Base-by-base conservation (phyloP, 64 coral and sea anemone genomes). In the Montipora capricornis region DNA sequence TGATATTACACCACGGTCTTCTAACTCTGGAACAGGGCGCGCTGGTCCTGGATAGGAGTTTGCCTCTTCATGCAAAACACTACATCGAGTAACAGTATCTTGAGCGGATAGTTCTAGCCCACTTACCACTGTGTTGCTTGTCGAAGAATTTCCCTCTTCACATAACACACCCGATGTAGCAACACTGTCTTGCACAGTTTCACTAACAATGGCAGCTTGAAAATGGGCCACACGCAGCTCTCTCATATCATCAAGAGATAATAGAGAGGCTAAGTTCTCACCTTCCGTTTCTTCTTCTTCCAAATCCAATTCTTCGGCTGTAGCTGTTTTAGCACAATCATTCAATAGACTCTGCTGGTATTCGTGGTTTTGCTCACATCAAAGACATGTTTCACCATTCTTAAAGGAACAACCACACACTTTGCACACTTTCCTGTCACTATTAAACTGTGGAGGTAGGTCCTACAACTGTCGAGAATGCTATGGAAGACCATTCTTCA, bases 391-490 rank as follows among this genome's bases (percentile, higher is more conserved):
- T 14, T 94, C 44, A 44, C 84, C 78, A 58, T 81, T 48, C 44
- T 58, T 17, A 24, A 75, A 87, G 4, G 91, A 77, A 87, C 91
- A 93, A 16, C 67, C 59, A 79, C 82, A 87, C 64, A 60, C 82
- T 44, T 78, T 55, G 82, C 81, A 92, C 50, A 86, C 74, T 17
- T 83, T 81, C n/a, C 90, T 84, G 66, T 68, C 29, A 20, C 29
- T 37, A 37, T 37, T 50, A 48, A 76, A 49, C 9, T 70, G 26
- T 67, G 55, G 74, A 11, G 10, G 48, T 22, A 73, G 4, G 5
- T 73, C 47, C 10, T 8, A 10, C 10, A 8, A 55, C 78, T 55
- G 49, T 37, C 29, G 29, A 37, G 29, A 37, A 50, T 48, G n/a
- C 46, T 49, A 47, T 49, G 44, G 50, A 8, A 17, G 76, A 44